A percentile compares a stretch with the other conserved stretches of the same genome.
phyloP scores from a whole-genome alignment of 2,888 invertebrate genomes.

The Cyaniris semiargus region DNA sequence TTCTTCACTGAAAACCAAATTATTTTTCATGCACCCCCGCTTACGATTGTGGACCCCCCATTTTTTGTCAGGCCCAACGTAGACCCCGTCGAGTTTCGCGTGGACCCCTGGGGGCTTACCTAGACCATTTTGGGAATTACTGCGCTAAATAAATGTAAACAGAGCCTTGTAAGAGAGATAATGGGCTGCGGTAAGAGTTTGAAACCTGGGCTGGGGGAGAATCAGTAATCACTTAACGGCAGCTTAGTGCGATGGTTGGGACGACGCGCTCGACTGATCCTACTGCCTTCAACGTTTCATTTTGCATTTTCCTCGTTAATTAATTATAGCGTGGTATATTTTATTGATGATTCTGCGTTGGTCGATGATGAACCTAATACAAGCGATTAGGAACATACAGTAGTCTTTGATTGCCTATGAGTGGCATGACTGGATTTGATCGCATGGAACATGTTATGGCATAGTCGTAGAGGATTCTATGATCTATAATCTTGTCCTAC shows the following conservation, averaged over 20 bases:
- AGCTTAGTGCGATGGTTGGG: constrained; percentile 43
- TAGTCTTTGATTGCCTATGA: too few species aligned
- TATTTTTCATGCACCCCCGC: too few species aligned
- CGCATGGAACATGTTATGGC: too few species aligned
- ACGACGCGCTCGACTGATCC: constrained; percentile 38
- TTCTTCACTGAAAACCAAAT: too few species aligned
- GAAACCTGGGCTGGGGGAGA: constrained; percentile 60
- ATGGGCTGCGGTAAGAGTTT: constrained; percentile 56
- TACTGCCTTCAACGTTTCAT: not conserved
- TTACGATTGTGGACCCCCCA: too few species aligned
- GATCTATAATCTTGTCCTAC: too few species aligned
- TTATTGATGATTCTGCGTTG: not conserved
- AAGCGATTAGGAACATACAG: not conserved
- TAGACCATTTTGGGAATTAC: too few species aligned
- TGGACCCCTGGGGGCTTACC: too few species aligned
- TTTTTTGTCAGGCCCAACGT: too few species aligned
- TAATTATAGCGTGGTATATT: not conserved
- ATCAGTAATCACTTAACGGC: constrained; percentile 63
- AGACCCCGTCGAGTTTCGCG: too few species aligned
- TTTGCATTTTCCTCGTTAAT: not conserved
- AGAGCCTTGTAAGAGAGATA: constrained; percentile 55
- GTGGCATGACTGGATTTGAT: too few species aligned
- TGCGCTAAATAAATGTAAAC: constrained; percentile 33
- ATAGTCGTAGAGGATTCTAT: not conserved
- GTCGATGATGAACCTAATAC: not conserved